phyloP scores from a whole-genome alignment of 2,797 vertebrate genomes.

The Vultur gryphus region DNA sequence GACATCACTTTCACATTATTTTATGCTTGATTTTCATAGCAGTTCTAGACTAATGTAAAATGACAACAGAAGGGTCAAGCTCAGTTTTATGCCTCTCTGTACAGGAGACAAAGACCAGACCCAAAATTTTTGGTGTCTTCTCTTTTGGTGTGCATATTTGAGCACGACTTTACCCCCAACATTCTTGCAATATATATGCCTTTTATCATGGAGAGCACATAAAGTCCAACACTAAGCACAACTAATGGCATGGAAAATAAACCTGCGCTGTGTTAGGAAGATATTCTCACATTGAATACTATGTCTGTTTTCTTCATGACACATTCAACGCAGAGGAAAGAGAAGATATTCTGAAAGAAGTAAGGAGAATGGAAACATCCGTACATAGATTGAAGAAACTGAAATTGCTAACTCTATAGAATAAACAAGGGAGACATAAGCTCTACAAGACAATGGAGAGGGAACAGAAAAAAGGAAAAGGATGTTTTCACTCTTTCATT shows the following conservation, averaged over 20 bases:
- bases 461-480: not conserved
- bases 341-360: not conserved
- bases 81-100: not conserved
- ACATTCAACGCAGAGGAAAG: not conserved
- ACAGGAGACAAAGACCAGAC: not conserved
- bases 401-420: not conserved
- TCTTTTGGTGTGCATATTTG: not conserved
- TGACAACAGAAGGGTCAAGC: not conserved
- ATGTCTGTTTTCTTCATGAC: not conserved
- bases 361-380: not conserved
- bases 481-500: not conserved
- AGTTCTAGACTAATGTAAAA: not conserved
- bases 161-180: not conserved
- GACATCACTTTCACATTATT: not conserved
- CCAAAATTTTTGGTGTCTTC: not conserved
- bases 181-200: not conserved
- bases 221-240: not conserved
- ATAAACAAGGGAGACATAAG: not conserved
- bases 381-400: not conserved
- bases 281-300: not conserved
- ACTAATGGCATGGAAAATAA: not conserved
- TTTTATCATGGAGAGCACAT: not conserved
- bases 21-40: not conserved
- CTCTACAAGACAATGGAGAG: not conserved
- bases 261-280: not conserved